phyloP scores from a whole-genome alignment of 2,797 vertebrate species.

The Megaceryle alcyon region DNA sequence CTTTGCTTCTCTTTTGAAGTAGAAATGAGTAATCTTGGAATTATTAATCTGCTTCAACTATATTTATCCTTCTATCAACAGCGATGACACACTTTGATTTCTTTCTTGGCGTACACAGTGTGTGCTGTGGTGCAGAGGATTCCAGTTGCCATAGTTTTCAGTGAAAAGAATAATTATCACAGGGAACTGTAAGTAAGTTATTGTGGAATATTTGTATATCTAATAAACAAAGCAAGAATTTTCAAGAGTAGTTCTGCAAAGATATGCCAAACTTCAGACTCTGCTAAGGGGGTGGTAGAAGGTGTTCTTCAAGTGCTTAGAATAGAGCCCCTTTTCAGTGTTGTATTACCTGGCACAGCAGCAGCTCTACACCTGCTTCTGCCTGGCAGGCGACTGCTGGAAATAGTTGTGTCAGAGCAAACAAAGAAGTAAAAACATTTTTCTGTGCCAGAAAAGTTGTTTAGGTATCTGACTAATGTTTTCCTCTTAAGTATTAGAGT shows the following conservation, averaged over 20 bases:
- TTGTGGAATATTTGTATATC: constrained; percentile 8
- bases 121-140: constrained; percentile 7
- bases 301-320: background rate
- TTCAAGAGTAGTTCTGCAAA: background rate
- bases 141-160: constrained; percentile 43
- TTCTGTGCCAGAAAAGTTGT: background rate
- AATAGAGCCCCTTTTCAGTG: background rate
- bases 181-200: constrained; percentile 20
- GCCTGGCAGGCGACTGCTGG: background rate
- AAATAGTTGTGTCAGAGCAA: background rate
- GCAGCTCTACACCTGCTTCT: background rate
- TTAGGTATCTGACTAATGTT: background rate
- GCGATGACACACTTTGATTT: constrained; percentile 67
- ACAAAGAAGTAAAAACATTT: background rate
- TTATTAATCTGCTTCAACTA: constrained; percentile 79
- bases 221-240: background rate
- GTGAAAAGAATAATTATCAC: constrained; percentile 36
- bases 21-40: constrained; percentile 81
- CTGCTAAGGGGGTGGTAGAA: background rate
- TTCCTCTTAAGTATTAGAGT: background rate
- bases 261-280: background rate
- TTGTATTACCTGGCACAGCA: background rate
- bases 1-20: constrained; percentile 79
- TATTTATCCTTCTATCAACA: constrained; percentile 76
- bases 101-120: constrained; percentile 28